Evolutionary conservation across 2,797 vertebrate genomes (phyloP).

Genomic region (Thunnus albacares): DNA sequence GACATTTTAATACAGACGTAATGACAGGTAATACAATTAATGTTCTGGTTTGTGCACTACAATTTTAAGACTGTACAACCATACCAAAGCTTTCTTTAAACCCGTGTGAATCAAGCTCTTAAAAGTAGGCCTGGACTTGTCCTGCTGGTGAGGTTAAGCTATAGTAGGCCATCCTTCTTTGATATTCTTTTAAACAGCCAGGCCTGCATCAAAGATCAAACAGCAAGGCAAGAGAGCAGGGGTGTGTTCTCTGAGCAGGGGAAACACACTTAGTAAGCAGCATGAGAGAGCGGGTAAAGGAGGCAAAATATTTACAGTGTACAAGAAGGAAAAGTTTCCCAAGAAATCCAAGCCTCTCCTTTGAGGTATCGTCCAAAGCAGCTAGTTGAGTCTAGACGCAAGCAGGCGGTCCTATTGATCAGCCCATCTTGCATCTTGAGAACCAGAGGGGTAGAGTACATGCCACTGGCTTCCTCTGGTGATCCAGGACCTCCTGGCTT

Average conservation of each 20-base stretch:
- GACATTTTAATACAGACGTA: background rate
- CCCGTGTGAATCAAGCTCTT: constrained; percentile 30
- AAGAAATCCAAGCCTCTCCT: constrained; percentile 78
- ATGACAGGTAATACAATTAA: background rate
- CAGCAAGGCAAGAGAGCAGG: constrained; percentile 37
- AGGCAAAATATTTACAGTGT: constrained; percentile 84
- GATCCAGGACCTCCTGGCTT: constrained; percentile 67
- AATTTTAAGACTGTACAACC: background rate
- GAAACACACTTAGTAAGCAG: constrained; percentile 72
- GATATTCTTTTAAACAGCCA: constrained; percentile 50
- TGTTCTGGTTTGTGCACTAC: background rate
- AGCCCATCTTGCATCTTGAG: constrained; percentile 66
- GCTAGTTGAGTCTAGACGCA: constrained; percentile 69
- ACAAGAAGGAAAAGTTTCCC: constrained; percentile 76
- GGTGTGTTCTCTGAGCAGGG: constrained; percentile 54
- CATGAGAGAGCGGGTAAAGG: constrained; percentile 67
- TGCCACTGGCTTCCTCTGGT: constrained; percentile 55
- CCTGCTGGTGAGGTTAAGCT: constrained; percentile 48
- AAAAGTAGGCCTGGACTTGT: constrained; percentile 41
- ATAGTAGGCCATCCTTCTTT: constrained; percentile 42
- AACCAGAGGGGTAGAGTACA: constrained; percentile 53
- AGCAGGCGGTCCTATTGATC: constrained; percentile 66
- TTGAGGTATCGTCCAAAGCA: constrained; percentile 78
- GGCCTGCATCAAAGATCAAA: constrained; percentile 77
- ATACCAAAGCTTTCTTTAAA: constrained; percentile 16